Conservation (phyloP, 1,140 invertebrate genomes). For the Procambarus clarkii region DNA sequence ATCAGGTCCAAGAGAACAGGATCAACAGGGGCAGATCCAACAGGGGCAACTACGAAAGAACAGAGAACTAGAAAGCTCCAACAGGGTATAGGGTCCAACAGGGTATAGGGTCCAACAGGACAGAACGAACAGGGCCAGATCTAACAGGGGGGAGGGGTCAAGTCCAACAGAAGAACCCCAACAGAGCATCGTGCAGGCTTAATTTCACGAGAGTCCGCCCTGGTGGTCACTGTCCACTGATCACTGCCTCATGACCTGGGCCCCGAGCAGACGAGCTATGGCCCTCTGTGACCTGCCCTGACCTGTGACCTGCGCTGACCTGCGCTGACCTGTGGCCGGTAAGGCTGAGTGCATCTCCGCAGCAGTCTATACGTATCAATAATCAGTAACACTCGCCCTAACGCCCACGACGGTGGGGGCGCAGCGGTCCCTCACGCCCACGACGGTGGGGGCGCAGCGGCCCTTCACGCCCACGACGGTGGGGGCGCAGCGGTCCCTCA, state of each 20-base stretch:
- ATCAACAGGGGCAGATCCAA: neutral
- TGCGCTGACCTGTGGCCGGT: neutral
- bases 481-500: too few relatives aligned
- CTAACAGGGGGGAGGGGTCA: too few relatives aligned
- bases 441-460: too few relatives aligned
- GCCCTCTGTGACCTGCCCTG: neutral
- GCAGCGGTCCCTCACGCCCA: too few relatives aligned
- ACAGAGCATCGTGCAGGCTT: neutral
- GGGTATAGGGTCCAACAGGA: too few relatives aligned
- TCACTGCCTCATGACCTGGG: neutral
- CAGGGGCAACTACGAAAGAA: neutral
- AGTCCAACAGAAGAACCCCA: neutral
- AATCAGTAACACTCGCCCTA: too few relatives aligned
- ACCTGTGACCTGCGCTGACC: neutral
- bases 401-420: too few relatives aligned
- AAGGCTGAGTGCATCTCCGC: too few relatives aligned
- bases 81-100: too few relatives aligned
- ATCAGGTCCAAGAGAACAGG: neutral
- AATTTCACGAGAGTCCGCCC: neutral
- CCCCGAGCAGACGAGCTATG: neutral
- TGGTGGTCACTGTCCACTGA: neutral
- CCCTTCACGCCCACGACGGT: too few relatives aligned
- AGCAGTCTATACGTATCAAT: too few relatives aligned
- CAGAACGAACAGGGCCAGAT: too few relatives aligned
- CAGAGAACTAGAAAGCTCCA: neutral